Evolutionary conservation across 2,888 invertebrate genomes (phyloP).

Genomic region (Diploptera punctata): DNA sequence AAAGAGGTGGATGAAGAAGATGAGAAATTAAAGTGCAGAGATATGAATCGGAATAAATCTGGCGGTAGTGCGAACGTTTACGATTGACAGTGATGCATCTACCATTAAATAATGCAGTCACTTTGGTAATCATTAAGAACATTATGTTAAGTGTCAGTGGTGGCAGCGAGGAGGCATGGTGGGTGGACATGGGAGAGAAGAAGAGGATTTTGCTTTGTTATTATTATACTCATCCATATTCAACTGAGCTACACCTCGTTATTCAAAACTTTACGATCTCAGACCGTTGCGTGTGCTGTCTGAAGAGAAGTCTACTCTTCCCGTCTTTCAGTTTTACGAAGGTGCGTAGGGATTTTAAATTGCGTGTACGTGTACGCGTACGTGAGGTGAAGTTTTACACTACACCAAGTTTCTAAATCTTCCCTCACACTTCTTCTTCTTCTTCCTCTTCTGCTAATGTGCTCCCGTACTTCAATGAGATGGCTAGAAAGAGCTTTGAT

Average conservation of each 20-base stretch:
- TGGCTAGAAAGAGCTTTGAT: too few relatives aligned
- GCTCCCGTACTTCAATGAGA: too few relatives aligned
- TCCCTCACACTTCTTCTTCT: neutral
- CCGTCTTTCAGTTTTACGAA: neutral
- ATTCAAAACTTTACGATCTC: slow-evolving; percentile 39
- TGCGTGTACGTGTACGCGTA: slow-evolving; percentile 34
- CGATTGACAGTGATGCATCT: too few relatives aligned
- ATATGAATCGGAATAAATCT: neutral
- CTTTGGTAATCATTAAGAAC: too few relatives aligned
- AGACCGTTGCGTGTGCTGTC: slow-evolving; percentile 3
- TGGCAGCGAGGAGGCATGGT: too few relatives aligned
- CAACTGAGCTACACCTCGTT: slow-evolving; percentile 34
- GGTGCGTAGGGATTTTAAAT: slow-evolving; percentile 34
- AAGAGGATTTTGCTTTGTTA: slow-evolving; percentile 30
- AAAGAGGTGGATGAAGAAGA: too few relatives aligned
- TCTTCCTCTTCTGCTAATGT: neutral
- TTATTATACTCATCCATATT: slow-evolving; percentile 39
- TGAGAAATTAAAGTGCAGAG: neutral
- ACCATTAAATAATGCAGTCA: too few relatives aligned
- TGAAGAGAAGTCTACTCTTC: neutral
- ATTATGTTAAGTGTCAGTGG: too few relatives aligned
- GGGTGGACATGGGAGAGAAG: slow-evolving; percentile 7
- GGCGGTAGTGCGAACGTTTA: neutral
- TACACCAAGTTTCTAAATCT: slow-evolving; percentile 37
- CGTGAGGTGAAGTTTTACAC: slow-evolving; percentile 34